Percentiles rank a stretch among this genome's conserved stretches.
phyloP scores from a whole-genome alignment of 2,888 invertebrate genomes.

The Eupeodes luniger region DNA sequence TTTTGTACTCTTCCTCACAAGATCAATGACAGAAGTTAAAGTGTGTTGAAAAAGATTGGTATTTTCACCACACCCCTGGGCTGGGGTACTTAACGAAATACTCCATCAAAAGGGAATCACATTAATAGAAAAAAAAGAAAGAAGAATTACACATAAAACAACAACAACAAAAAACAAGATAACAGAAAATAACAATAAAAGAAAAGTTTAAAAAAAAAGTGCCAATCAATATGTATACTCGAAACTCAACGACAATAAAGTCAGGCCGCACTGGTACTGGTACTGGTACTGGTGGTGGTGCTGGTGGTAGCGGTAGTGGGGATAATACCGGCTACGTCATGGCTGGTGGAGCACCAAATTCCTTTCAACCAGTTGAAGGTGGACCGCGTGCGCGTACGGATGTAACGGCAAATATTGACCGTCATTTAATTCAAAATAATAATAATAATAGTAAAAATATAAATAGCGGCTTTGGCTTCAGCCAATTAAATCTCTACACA shows the following conservation, averaged over 20 bases:
- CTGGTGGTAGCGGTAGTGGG: conserved; percentile 71
- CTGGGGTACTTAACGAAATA: conserved; percentile 44
- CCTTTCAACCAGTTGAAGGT: conserved; percentile 82
- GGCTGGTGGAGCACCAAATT: conserved; percentile 79
- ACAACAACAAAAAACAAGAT: conserved; percentile 27
- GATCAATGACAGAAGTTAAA: conserved; percentile 47
- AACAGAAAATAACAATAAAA: conserved; percentile 52
- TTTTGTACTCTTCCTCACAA: conserved; percentile 22
- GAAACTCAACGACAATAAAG: conserved; percentile 67
- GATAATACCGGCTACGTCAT: conserved; percentile 79
- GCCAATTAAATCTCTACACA: conserved; percentile 73
- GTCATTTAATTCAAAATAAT: conserved; percentile 78
- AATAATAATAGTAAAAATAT: conserved; percentile 77
- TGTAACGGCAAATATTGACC: conserved; percentile 77
- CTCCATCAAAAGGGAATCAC: conserved; percentile 55
- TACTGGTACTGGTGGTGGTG: conserved; percentile 55
- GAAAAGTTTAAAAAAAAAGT: conserved; percentile 38
- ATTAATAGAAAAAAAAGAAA: conserved; percentile 34
- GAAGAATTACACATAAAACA: background rate
- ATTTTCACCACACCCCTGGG: conserved; percentile 59
- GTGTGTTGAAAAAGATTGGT: conserved; percentile 57
- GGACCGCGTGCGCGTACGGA: conserved; percentile 83
- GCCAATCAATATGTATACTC: conserved; percentile 68
- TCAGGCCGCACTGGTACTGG: conserved; percentile 70
- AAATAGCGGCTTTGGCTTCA: conserved; percentile 60